A percentile compares a stretch with the other conserved stretches of the same genome.
Evolutionary conservation across 2,797 vertebrate genomes (phyloP).

Genomic region (Discoglossus pictus): DNA sequence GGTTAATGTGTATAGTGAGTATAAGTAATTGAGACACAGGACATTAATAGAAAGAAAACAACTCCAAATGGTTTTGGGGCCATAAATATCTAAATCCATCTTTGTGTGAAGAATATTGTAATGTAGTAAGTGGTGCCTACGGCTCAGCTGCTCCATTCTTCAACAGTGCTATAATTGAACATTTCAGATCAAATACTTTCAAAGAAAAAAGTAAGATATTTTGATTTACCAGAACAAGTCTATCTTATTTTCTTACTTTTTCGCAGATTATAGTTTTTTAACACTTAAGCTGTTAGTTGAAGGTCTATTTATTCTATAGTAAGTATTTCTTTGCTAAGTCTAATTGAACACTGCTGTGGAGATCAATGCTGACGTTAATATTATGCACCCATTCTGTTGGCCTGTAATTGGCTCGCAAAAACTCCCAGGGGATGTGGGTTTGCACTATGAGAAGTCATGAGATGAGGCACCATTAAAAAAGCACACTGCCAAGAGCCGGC

Average conservation of each 20-base stretch:
- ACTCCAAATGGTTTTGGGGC: too few species aligned
- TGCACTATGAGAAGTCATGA: conserved; percentile 17
- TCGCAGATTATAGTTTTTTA: conserved; percentile 20
- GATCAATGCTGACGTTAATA: conserved; percentile 11
- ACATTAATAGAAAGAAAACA: neutral
- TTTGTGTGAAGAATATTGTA: neutral
- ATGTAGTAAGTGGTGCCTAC: conserved; percentile 2
- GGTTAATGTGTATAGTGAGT: too few species aligned
- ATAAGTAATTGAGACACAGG: too few species aligned
- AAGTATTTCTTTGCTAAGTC: conserved; percentile 39
- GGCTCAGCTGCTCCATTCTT: conserved; percentile 12
- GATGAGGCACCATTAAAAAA: conserved; percentile 10
- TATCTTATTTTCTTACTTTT: conserved; percentile 14
- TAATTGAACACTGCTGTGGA: conserved; percentile 29
- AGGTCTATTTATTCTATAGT: conserved; percentile 31
- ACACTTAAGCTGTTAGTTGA: conserved; percentile 22
- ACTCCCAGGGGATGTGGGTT: conserved; percentile 25
- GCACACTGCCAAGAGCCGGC: neutral
- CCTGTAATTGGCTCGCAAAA: conserved; percentile 30
- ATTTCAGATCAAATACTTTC: conserved; percentile 30
- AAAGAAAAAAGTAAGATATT: conserved; percentile 32
- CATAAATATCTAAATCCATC: too few species aligned
- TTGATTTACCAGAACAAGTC: conserved; percentile 35
- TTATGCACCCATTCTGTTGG: conserved; percentile 16
- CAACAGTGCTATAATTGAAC: conserved; percentile 22